Conservation (phyloP, 2,888 invertebrate genomes). For the Cephus runcator region DNA sequence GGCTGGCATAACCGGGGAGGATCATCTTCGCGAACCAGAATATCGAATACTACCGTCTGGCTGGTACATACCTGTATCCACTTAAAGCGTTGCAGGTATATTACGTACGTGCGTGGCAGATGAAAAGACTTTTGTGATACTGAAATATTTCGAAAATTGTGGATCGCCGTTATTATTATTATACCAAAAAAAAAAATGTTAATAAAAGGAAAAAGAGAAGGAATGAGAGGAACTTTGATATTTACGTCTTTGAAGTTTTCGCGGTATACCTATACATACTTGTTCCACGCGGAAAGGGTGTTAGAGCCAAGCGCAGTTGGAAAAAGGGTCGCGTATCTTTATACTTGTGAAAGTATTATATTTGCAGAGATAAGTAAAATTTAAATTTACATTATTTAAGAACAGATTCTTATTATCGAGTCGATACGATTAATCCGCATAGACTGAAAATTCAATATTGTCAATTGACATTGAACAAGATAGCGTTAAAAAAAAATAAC, state of each 20-base stretch:
- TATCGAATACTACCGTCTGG: background rate
- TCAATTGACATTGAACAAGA: background rate
- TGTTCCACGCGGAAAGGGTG: background rate
- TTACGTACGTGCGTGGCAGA: background rate
- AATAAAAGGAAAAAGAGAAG: constrained; percentile 51
- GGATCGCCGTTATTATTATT: constrained; percentile 43
- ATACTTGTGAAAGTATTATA: background rate
- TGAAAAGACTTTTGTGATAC: background rate
- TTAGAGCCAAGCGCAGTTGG: background rate
- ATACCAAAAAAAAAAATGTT: constrained; percentile 57
- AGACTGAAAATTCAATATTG: background rate
- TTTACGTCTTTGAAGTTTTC: background rate
- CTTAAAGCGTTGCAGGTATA: background rate
- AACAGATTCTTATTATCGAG: background rate
- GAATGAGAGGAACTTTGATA: constrained; percentile 35
- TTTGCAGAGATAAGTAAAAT: background rate
- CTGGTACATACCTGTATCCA: background rate
- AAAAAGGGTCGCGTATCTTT: background rate
- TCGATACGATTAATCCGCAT: background rate
- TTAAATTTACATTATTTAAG: background rate
- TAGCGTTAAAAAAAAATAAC: background rate
- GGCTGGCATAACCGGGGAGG: background rate
- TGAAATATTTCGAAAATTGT: background rate
- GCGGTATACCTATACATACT: background rate
- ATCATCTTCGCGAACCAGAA: background rate